These are phyloP conservation scores for Caenorhabditis zanzibari DNA, from an alignment of 2,888 invertebrate genomes.

Conservation along the genomic window DNA sequence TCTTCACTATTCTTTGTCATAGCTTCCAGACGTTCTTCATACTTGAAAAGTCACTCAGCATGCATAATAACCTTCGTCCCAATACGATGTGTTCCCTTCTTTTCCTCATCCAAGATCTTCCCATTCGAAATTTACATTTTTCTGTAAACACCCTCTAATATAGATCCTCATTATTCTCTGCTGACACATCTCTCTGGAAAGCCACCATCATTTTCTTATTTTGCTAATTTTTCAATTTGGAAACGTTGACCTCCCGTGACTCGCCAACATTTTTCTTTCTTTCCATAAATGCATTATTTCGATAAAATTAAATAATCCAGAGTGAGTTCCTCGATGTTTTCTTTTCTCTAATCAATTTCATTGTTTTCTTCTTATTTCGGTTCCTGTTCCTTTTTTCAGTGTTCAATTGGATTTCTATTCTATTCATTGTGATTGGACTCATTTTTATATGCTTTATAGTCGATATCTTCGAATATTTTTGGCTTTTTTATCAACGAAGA, in stretches of 20 bases:
- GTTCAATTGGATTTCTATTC: constrained; percentile 48
- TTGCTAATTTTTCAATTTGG: constrained; percentile 31
- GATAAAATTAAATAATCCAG: constrained; percentile 32
- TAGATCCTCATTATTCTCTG: constrained; percentile 14
- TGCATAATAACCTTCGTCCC: constrained; percentile 28
- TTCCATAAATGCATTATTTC: constrained; percentile 27
- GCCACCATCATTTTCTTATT: constrained; percentile 8
- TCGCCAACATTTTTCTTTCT: neutral
- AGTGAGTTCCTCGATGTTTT: constrained; percentile 35
- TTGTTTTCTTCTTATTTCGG: neutral
- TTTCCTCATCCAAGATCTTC: constrained; percentile 12
- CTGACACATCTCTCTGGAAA: neutral
- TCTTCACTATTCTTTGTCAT: neutral
- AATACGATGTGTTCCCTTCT: constrained; percentile 5
- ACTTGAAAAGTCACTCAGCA: constrained; percentile 26
- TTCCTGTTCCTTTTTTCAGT: constrained; percentile 17
- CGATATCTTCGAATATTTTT: constrained; percentile 49
- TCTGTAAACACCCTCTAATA: constrained; percentile 24
- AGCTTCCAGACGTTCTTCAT: constrained; percentile 18
- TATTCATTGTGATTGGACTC: constrained; percentile 35
- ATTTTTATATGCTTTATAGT: constrained; percentile 47
- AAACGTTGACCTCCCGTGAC: constrained; percentile 26
- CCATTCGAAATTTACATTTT: constrained; percentile 46
- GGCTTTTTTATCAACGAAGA: constrained; percentile 30
- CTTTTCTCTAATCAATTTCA: neutral